Conservation (phyloP, 2,797 vertebrate genomes). For the Poecile montanus region DNA sequence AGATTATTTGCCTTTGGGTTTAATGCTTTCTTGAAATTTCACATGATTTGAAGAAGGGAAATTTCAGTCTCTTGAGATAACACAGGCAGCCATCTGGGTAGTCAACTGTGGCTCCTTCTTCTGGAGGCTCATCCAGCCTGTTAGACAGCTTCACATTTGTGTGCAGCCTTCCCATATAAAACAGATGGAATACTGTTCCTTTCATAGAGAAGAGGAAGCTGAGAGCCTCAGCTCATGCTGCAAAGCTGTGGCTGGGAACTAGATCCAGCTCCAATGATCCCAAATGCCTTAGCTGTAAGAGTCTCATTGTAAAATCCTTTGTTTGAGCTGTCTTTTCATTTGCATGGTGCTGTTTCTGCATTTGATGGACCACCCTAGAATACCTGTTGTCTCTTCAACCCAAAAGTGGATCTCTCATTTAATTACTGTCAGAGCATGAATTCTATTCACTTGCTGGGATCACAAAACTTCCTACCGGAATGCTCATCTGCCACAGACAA, state of each 20-base stretch:
- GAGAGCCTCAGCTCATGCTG: background rate
- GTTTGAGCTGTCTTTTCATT: background rate
- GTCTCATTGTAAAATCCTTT: conserved; percentile 49
- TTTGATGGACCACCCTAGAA: conserved; percentile 20
- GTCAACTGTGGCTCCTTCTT: background rate
- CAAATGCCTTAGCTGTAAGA: background rate
- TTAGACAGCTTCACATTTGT: background rate
- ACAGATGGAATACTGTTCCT: background rate
- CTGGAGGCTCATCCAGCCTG: background rate
- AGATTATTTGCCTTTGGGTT: background rate
- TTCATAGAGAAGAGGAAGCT: background rate
- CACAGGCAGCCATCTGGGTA: background rate
- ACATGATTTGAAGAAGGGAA: background rate
- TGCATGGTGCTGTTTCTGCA: background rate
- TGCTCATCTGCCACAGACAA: background rate
- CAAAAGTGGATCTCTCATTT: background rate
- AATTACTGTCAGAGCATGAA: background rate
- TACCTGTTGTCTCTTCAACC: background rate
- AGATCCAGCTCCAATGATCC: background rate
- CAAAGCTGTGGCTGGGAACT: background rate
- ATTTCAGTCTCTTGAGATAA: background rate
- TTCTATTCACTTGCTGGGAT: background rate
- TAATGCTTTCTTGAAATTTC: background rate
- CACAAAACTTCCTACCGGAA: background rate
- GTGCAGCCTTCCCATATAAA: background rate